Base-by-base conservation (phyloP, 2,888 invertebrate genomes). In the Macrostomum cliftonense region DNA sequence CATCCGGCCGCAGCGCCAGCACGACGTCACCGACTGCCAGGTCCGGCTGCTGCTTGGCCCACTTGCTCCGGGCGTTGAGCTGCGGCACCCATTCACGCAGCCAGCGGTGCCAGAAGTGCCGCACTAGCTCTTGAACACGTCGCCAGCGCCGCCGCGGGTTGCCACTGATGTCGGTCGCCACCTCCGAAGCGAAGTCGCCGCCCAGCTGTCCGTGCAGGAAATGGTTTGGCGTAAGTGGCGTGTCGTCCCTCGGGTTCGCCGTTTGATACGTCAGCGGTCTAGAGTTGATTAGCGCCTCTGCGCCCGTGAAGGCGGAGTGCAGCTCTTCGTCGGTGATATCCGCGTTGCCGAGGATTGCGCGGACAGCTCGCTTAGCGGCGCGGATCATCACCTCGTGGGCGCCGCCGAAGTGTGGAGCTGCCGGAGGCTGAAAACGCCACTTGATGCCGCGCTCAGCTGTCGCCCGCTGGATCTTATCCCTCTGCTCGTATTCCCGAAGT, bases 401-500 rank as follows among this genome's bases (percentile, higher is more conserved):
- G 11, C 55, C 56, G 45, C 54, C 52, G 17, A 52, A 54, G 42
- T 57, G 53, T 39, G 56, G 56, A 2, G 55, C 53, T 1, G 47
- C 2, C 42, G 58, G 55, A 4, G 53, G 57, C 47, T 53, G 54
- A 36, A 58, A 56, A 12, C 52, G 47, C 55, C 54, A 56, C 12
- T 45, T 43, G 28, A 56, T 37, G 19, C 53, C 53, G 28, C 50
- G 44, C 17, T 53, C 46, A 11, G 52, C 47, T 20, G 43, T 39
- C 1, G 20, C 44, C 13, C 46, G 19, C n/a, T 39, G 21, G 12
- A 54, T 47, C 39, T 49, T 46, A 28, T 48, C 42, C 19, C 47
- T 42, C 12, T 49, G 42, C 37, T 53, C 53, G 11, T 45, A 54
- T 4, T 52, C 54, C 12, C 54, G 48, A 7, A 54, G 43, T 56